Evolutionary conservation across 1,140 invertebrate genomes (phyloP).

Genomic region (Pseudomyrmex cubaensis): DNA sequence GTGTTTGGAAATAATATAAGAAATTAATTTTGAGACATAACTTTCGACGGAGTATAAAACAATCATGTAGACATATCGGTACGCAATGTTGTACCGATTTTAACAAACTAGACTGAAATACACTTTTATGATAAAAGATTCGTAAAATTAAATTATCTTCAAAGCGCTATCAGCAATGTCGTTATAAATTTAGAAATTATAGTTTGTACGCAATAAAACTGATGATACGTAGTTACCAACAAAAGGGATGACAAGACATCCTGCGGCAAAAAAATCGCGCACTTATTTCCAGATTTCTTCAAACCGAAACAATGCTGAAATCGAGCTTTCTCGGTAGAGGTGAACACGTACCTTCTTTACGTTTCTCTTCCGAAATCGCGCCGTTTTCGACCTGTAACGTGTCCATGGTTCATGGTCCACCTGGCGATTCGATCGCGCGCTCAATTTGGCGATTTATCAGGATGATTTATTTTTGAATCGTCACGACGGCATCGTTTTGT

Average conservation of each 20-base stretch:
- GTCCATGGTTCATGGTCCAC: conserved; percentile 63
- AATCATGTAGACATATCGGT: no score
- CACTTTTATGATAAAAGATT: no score
- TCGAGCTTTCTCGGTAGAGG: background rate
- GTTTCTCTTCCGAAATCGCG: conserved; percentile 51
- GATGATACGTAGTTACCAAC: background rate
- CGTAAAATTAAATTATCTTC: no score
- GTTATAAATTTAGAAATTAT: no score
- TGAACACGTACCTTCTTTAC: conserved; percentile 62
- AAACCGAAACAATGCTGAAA: background rate
- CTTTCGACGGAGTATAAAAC: no score
- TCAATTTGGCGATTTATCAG: background rate
- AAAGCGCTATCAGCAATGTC: no score
- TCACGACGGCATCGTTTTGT: conserved; percentile 6
- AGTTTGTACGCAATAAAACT: background rate
- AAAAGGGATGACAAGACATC: background rate
- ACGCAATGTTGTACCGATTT: no score
- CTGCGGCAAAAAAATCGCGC: background rate
- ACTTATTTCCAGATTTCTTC: conserved; percentile 7
- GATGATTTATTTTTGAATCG: background rate
- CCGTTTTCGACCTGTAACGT: conserved; percentile 35
- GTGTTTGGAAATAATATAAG: no score
- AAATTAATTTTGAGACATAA: no score
- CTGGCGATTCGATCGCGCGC: background rate
- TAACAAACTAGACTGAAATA: no score